Evolutionary conservation across 2,888 invertebrate species (phyloP).

Genomic region (Caenorhabditis parvicauda): DNA sequence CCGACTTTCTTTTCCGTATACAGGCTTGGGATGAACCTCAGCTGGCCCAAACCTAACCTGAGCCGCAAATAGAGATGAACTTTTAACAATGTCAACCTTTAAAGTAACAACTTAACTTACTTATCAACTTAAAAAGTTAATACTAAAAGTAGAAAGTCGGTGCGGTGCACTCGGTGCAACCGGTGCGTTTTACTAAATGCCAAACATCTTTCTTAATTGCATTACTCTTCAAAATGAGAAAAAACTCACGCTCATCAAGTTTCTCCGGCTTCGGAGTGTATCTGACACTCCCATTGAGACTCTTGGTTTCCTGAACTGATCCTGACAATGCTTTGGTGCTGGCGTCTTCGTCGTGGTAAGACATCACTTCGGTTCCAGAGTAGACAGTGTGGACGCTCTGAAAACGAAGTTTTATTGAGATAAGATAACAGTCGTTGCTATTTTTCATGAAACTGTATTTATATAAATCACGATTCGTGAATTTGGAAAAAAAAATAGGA

Average conservation of each 20-base stretch:
- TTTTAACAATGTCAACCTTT: too few species aligned
- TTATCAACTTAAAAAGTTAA: too few species aligned
- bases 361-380: conserved; percentile 46
- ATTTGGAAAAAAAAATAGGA: background rate
- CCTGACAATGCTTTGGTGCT: conserved; percentile 51
- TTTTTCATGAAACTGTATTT: background rate
- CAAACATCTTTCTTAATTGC: too few species aligned
- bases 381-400: conserved; percentile 57
- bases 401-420: conserved; percentile 12
- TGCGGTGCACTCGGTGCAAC: too few species aligned
- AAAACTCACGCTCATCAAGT: conserved; percentile 9
- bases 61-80: too few species aligned
- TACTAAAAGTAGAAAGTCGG: too few species aligned
- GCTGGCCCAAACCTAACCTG: too few species aligned
- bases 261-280: too few species aligned
- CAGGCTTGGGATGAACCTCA: too few species aligned
- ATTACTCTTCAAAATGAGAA: background rate
- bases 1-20: background rate
- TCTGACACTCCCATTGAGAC: conserved; percentile 40
- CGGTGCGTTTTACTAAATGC: too few species aligned
- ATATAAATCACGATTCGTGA: background rate
- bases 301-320: conserved; percentile 51
- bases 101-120: too few species aligned
- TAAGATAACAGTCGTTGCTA: background rate
- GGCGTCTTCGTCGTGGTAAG: conserved; percentile 50